Evolutionary conservation across 2,113 vertebrate species (phyloP).

Genomic region (Peucedramus taeniatus): DNA sequence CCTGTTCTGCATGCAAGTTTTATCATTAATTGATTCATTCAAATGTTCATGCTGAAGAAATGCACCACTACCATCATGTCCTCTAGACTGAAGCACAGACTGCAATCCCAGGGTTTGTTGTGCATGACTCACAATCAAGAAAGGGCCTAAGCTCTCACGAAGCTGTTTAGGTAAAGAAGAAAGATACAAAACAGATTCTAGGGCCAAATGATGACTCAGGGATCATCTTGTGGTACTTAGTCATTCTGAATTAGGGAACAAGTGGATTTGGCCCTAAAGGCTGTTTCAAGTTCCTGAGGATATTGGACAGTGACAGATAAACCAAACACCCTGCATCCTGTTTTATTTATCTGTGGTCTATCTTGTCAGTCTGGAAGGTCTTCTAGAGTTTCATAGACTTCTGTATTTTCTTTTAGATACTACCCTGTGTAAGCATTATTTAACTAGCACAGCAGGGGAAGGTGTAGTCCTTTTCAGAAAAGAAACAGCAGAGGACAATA

Average conservation of each 20-base stretch:
- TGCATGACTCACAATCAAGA: background rate
- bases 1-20: background rate
- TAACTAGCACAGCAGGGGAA: background rate
- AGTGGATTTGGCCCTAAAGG: background rate
- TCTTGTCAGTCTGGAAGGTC: background rate
- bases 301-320: background rate
- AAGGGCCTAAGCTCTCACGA: background rate
- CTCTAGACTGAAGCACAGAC: background rate
- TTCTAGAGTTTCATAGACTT: background rate
- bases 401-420: background rate
- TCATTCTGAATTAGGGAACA: background rate
- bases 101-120: background rate
- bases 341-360: background rate
- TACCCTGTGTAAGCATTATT: background rate
- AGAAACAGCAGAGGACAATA: background rate
- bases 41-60: background rate
- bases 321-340: background rate
- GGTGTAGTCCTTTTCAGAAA: background rate
- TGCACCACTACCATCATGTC: background rate
- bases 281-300: background rate
- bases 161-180: background rate
- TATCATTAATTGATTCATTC: background rate
- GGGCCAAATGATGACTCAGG: background rate
- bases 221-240: background rate
- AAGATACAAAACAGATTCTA: background rate